Evolutionary conservation across 2,888 invertebrate species (phyloP), one percentile per base, ranked within the genome.

Genomic region (Orchesella flavescens): DNA sequence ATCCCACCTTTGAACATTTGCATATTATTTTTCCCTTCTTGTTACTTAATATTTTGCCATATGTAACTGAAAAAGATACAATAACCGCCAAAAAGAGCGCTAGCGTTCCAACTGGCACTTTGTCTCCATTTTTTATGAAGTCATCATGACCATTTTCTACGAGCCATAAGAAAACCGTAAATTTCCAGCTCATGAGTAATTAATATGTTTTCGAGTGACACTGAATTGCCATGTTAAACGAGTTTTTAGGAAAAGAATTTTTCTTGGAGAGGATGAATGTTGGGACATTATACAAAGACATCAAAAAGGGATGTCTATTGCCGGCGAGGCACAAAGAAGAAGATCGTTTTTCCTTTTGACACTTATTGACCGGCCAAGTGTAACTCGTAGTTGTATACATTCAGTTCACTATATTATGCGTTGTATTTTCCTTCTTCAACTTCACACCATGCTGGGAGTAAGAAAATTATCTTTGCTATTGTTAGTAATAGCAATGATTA

Each of bases 171-270:
- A 7, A 7, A 34, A 34, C 34, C 34, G 34, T 34, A 34, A 34
- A 34, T 34, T 34, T 34, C 34, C 17, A 57, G 49, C 49, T 53
- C 53, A 61, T 49, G 61, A 69, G 77, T 69, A 69, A 69, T 77
- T 77, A 77, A 77, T 21, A 21, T 77, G 59, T 44, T 19, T 69
- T 59, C 61, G 24, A 43, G 61, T 57, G 68, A 69, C 61, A 61
- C 46, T n/a, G 34, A 71, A 23, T 49, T 24, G 34, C 55, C 66
- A 34, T 59, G 69, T 17, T 61, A 77, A 77, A 77, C 77, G 69
- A 77, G 77, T 76, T 76, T 76, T 15, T 44, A n/a, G 24, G 43
- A 44, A 61, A 61, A 46, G 49, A 24, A 59, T 65, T 57, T 68
- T 7, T 69, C 44, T 34, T 34, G 59, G 7, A 59, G n/a, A 61